phyloP scores from a whole-genome alignment of 2,113 vertebrate genomes.

The Cochlearius cochlearius region DNA sequence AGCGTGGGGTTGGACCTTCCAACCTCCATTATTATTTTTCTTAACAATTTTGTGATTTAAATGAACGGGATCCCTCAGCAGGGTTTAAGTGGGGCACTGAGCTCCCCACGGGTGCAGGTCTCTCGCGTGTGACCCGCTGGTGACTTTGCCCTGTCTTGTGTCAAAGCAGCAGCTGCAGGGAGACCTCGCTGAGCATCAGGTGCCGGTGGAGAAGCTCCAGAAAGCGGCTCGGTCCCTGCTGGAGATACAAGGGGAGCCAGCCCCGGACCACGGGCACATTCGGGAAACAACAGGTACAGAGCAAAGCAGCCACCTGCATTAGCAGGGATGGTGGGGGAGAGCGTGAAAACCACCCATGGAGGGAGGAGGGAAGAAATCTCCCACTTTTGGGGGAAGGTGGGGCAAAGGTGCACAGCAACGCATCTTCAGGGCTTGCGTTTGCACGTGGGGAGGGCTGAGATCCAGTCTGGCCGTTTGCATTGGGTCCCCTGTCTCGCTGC shows the following conservation, averaged over 20 bases:
- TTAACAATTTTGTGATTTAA: accelerated
- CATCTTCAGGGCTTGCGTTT: neutral
- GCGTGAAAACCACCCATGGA: neutral
- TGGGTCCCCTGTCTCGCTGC: accelerated
- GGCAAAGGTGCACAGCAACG: accelerated
- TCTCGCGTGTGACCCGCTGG: neutral
- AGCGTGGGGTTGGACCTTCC: neutral
- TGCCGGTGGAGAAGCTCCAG: conserved; percentile 93
- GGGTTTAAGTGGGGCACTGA: neutral
- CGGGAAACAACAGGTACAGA: conserved; percentile 83
- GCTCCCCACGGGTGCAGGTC: accelerated
- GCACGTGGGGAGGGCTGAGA: accelerated
- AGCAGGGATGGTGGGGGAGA: neutral
- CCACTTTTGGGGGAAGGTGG: neutral
- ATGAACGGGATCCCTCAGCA: neutral
- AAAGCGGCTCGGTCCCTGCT: conserved; percentile 82
- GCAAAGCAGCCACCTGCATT: accelerated
- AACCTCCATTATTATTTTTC: neutral
- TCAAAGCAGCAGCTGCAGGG: conserved; percentile 85
- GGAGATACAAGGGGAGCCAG: conserved; percentile 82
- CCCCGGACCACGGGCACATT: conserved; percentile 78
- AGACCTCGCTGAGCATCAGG: conserved; percentile 88
- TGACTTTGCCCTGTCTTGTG: neutral
- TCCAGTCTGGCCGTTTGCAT: accelerated
- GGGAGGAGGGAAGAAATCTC: neutral